Evolutionary conservation across 2,888 invertebrate genomes (phyloP).

Genomic region (Hyles lineata): DNA sequence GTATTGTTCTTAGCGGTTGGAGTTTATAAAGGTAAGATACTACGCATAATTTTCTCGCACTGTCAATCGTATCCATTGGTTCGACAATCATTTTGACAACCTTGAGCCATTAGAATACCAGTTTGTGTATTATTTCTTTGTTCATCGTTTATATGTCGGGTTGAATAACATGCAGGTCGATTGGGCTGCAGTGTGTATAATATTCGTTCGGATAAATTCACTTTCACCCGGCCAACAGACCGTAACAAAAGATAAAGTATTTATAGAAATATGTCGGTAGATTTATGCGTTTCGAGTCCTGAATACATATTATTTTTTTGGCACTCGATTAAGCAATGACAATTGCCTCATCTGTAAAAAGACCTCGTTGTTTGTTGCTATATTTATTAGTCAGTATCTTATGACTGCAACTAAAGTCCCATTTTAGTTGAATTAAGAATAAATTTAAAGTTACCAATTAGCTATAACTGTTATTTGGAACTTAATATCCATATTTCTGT

Average conservation of each 20-base stretch:
- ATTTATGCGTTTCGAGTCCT: slow-evolving; percentile 16
- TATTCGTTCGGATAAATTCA: slow-evolving; percentile 2
- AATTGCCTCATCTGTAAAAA: not conserved
- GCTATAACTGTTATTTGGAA: not conserved
- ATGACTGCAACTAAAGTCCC: not conserved
- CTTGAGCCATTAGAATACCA: slow-evolving; percentile 69
- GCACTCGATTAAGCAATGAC: slow-evolving; percentile 1
- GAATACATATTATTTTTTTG: slow-evolving; percentile 19
- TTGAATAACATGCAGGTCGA: slow-evolving; percentile 28
- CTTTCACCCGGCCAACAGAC: slow-evolving; percentile 19
- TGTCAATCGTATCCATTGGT: slow-evolving; percentile 64
- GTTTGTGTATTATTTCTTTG: slow-evolving; percentile 65
- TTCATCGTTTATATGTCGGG: slow-evolving; percentile 43
- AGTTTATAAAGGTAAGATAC: slow-evolving; percentile 63
- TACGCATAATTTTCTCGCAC: slow-evolving; percentile 70
- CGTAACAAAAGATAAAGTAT: slow-evolving; percentile 10
- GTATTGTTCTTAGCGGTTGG: slow-evolving; percentile 43
- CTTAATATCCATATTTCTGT: not conserved
- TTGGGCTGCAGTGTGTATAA: not conserved
- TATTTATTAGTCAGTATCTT: not conserved
- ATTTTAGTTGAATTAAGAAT: not conserved
- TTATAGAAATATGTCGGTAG: slow-evolving; percentile 17
- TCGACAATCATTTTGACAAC: slow-evolving; percentile 73
- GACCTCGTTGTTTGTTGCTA: not conserved
- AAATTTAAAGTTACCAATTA: not conserved